phyloP scores from a whole-genome alignment of 2,113 vertebrate genomes.

The Rhynchomys soricoides region DNA sequence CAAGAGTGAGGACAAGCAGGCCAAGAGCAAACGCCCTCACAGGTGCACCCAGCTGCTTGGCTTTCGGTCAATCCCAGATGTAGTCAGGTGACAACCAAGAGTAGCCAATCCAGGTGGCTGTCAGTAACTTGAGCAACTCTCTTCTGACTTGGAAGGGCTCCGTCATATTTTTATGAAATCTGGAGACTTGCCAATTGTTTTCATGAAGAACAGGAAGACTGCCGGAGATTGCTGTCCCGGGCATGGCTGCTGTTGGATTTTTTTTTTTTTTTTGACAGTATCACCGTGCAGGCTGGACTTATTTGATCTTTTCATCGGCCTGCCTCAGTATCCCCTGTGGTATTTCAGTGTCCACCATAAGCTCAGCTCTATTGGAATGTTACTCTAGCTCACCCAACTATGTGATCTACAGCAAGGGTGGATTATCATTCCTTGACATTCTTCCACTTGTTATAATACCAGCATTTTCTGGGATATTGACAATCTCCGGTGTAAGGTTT shows the following conservation, averaged over 20 bases:
- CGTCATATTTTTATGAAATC: neutral
- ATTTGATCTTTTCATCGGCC: neutral
- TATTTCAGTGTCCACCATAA: neutral
- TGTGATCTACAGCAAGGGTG: neutral
- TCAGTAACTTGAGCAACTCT: neutral
- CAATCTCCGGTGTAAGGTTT: neutral
- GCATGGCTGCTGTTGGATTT: neutral
- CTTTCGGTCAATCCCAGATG: neutral
- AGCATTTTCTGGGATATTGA: neutral
- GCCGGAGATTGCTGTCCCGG: neutral
- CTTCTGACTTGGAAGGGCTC: neutral
- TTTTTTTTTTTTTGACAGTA: neutral
- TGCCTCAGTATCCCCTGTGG: neutral
- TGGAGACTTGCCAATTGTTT: neutral
- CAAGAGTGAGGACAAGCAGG: neutral
- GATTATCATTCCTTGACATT: neutral
- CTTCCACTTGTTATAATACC: neutral
- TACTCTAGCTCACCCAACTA: neutral
- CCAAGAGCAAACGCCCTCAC: neutral
- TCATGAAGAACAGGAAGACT: neutral
- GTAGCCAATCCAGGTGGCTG: neutral
- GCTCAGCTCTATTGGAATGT: neutral
- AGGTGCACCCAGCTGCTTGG: neutral
- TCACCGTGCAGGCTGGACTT: neutral
- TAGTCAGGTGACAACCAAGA: neutral